These are phyloP conservation scores for Rutpela maculata DNA, from an alignment of 2,888 invertebrate genomes.

Conservation along the genomic window DNA sequence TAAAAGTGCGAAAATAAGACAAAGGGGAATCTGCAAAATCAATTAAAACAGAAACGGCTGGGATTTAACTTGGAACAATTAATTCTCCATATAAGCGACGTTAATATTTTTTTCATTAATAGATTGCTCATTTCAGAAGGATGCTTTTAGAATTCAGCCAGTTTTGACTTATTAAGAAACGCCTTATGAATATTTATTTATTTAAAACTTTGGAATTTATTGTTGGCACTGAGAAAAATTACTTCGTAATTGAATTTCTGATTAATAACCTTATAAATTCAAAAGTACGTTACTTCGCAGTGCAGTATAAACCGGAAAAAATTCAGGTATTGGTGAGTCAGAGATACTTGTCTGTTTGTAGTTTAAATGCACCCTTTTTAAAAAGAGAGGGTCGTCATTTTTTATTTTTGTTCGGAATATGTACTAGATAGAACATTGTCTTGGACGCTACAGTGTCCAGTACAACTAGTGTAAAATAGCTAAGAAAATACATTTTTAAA, in stretches of 20 bases:
- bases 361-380: no score
- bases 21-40: slow-evolving; percentile 25
- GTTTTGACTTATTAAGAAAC: slow-evolving; percentile 53
- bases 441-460: no score
- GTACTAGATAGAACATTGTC: no score
- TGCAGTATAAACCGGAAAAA: neutral
- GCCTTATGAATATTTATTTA: slow-evolving; percentile 60
- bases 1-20: slow-evolving; percentile 21
- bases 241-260: slow-evolving; percentile 59
- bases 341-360: no score
- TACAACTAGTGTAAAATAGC: no score
- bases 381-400: no score
- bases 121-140: slow-evolving; percentile 15
- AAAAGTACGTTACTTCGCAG: slow-evolving; percentile 18
- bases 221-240: slow-evolving; percentile 55
- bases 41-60: slow-evolving; percentile 22
- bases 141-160: slow-evolving; percentile 6
- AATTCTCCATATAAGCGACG: slow-evolving; percentile 27
- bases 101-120: slow-evolving; percentile 33
- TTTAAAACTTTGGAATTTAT: slow-evolving; percentile 52
- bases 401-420: no score
- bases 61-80: slow-evolving; percentile 18
- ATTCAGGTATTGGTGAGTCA: no score
- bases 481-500: no score
- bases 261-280: slow-evolving; percentile 56